A percentile compares a stretch with the other conserved stretches of the same genome.
These are phyloP conservation scores for Epinotia ramella DNA, from an alignment of 2,888 invertebrate species.

Conservation along the genomic window DNA sequence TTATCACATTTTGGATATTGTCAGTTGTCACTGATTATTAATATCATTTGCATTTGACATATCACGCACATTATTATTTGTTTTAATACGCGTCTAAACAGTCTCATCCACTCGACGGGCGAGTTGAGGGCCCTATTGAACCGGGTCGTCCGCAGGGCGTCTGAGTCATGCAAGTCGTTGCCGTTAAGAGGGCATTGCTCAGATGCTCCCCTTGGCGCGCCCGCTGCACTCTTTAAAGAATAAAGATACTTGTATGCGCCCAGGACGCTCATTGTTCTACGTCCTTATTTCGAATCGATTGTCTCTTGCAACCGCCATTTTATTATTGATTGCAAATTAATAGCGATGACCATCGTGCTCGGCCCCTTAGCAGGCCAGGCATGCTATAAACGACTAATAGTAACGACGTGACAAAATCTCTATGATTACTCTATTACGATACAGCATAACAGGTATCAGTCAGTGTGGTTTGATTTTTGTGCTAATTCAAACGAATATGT, in stretches of 20 bases:
- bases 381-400: constrained; percentile 11
- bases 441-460: constrained; percentile 4
- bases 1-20: too few species aligned
- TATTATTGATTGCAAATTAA: constrained; percentile 78
- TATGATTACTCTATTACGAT: constrained; percentile 9
- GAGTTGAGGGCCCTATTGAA: constrained; percentile 82
- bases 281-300: constrained; percentile 80
- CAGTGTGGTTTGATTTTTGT: constrained; percentile 58
- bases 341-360: constrained; percentile 67
- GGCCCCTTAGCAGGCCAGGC: constrained; percentile 62
- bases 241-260: constrained; percentile 66
- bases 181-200: constrained; percentile 84
- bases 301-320: constrained; percentile 67
- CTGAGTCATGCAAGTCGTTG: constrained; percentile 79
- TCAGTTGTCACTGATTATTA: too few species aligned
- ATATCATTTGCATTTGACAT: too few species aligned
- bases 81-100: constrained; percentile 31
- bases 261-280: constrained; percentile 74
- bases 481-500: constrained; percentile 61
- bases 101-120: constrained; percentile 49
- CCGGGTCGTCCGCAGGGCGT: constrained; percentile 77
- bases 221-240: constrained; percentile 70
- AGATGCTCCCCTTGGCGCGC: constrained; percentile 72
- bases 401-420: constrained; percentile 10
- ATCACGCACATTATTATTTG: constrained; percentile 13